Evolutionary conservation across 2,888 invertebrate genomes (phyloP), one percentile per base, ranked within the genome.

Genomic region (Zaprionus lineosus): DNA sequence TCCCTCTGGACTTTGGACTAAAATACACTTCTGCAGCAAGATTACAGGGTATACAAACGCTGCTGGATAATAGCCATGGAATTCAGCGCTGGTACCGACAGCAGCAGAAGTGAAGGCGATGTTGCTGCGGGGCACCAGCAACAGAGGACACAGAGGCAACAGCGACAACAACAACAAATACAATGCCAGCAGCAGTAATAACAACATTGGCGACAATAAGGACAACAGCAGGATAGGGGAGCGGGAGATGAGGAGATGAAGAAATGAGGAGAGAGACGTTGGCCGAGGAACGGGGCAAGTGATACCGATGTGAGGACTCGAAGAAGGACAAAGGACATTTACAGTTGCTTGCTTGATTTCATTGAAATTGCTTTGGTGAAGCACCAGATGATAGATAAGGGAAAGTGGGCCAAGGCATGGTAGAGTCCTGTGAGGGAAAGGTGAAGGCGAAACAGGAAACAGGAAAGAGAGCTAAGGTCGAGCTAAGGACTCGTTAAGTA

Each of bases 331-430:
- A 69, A 65, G 57, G n/a, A n/a, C 57, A 63, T 69, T 68, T 68
- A 44, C 52, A 56, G 59, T 48, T 29, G 59, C 65, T 56, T 34
- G 60, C 60, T 60, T 69, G 70, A 69, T 70, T 70, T 71, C 69
- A 69, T 69, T 65, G 65, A 65, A 69, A 71, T 61, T 60, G 66
- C 61, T 48, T n/a, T 50, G 52, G 37, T 40, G 44, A 40, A 36
- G 40, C 63, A 69, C 16, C 57, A 62, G 69, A 61, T 52, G 62
- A 6, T 21, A 34, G 40, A 56, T 64, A 70, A 53, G 68, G n/a
- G 15, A 11, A 26, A 24, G 52, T 26, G 4, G 39, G 7, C 3
- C 5, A n/a, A 5, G 24, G 14, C n/a, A n/a, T n/a, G n/a, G n/a
- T n/a, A n/a, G n/a, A n/a, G n/a, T n/a, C n/a, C n/a, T n/a, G n/a